phyloP scores from a whole-genome alignment of 2,888 invertebrate genomes.

The Nasonovia ribisnigri region DNA sequence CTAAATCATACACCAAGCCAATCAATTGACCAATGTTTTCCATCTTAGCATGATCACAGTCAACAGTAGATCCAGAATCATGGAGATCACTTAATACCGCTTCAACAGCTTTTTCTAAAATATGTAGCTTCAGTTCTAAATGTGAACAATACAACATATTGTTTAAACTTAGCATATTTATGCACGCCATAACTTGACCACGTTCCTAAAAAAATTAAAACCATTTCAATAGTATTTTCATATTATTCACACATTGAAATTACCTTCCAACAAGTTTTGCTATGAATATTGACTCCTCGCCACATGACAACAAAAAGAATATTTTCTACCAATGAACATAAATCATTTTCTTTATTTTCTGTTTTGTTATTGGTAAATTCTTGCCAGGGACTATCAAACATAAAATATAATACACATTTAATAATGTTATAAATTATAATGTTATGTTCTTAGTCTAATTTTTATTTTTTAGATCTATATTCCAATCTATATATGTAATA shows the following conservation, averaged over 20 bases:
- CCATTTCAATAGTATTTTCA: background rate
- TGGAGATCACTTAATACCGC: slow-evolving; percentile 75
- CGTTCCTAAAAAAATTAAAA: slow-evolving; percentile 71
- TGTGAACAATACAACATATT: slow-evolving; percentile 74
- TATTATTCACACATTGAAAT: slow-evolving; percentile 44
- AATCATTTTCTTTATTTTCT: slow-evolving; percentile 74
- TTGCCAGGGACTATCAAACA: slow-evolving; percentile 68
- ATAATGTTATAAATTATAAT: background rate
- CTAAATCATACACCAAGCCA: slow-evolving; percentile 75
- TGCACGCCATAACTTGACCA: slow-evolving; percentile 75
- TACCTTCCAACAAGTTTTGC: slow-evolving; percentile 74
- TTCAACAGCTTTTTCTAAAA: slow-evolving; percentile 76
- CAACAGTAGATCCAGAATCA: slow-evolving; percentile 71
- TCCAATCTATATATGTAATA: background rate
- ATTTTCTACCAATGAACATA: slow-evolving; percentile 75
- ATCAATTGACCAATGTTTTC: slow-evolving; percentile 75
- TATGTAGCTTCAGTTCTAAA: slow-evolving; percentile 73
- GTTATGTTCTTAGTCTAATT: background rate
- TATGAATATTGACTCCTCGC: slow-evolving; percentile 75
- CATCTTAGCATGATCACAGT: slow-evolving; percentile 70
- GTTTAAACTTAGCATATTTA: slow-evolving; percentile 74
- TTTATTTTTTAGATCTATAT: background rate
- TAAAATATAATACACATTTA: background rate
- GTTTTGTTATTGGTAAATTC: slow-evolving; percentile 69
- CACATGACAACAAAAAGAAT: slow-evolving; percentile 75